A percentile compares a stretch with the other conserved stretches of the same genome.
These are phyloP conservation scores for Rhysida immarginata DNA, from an alignment of 1,140 invertebrate species.

Conservation along the genomic window DNA sequence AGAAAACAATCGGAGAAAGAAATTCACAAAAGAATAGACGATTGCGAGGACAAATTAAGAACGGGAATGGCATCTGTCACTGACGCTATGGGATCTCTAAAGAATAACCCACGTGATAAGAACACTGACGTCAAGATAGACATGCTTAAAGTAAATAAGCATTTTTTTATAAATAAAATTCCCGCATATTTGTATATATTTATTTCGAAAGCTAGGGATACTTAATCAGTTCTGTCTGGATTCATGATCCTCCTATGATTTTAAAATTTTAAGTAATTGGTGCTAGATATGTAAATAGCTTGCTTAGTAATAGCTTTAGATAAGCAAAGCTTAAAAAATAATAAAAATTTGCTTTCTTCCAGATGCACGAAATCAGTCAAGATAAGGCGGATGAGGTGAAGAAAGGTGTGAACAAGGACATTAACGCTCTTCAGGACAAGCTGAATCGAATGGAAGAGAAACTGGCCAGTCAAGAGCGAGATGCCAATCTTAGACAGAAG, in stretches of 20 bases:
- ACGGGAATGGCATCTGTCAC: slow-evolving; percentile 7
- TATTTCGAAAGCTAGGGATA: too few relatives aligned
- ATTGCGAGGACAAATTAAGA: slow-evolving; percentile 9
- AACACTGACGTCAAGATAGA: not conserved
- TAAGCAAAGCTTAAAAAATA: too few relatives aligned
- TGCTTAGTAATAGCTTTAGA: too few relatives aligned
- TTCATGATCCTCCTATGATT: too few relatives aligned
- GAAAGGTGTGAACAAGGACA: not conserved
- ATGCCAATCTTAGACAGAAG: slow-evolving; percentile 1
- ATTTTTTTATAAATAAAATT: not conserved
- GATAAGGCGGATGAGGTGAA: slow-evolving; percentile 1
- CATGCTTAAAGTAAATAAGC: slow-evolving; percentile 2
- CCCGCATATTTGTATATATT: too few relatives aligned
- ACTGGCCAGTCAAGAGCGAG: slow-evolving; percentile 10
- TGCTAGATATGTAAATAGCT: too few relatives aligned
- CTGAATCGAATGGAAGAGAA: slow-evolving; percentile 11
- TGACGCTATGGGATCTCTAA: not conserved
- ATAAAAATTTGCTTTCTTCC: too few relatives aligned
- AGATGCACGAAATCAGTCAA: slow-evolving; percentile 9
- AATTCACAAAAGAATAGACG: slow-evolving; percentile 1
- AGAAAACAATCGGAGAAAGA: not conserved
- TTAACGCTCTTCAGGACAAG: slow-evolving; percentile 5
- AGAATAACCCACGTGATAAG: not conserved
- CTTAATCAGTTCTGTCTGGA: too few relatives aligned
- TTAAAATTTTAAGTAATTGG: too few relatives aligned